Evolutionary conservation across 2,797 vertebrate species (phyloP).

Genomic region (Ammospiza maritima): DNA sequence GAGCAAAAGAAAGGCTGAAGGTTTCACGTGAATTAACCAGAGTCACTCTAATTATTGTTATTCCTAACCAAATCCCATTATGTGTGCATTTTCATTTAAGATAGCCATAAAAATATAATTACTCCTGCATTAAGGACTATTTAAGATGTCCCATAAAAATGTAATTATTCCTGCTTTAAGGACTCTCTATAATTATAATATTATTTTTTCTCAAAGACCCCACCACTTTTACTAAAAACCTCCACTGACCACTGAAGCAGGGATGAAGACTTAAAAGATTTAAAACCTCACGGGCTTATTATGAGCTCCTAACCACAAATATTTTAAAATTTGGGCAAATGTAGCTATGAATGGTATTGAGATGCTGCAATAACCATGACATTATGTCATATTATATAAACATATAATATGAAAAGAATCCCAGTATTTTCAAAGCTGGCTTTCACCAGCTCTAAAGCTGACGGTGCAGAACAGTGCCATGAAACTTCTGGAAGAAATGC

Average conservation of each 20-base stretch:
- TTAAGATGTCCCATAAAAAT: background rate
- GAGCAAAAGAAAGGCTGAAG: background rate
- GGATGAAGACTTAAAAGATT: background rate
- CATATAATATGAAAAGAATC: rapidly evolving
- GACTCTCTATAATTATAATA: too few species aligned
- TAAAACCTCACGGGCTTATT: background rate
- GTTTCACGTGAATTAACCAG: background rate
- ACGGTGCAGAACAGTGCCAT: rapidly evolving
- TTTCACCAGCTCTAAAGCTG: background rate
- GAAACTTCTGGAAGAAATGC: background rate
- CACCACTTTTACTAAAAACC: background rate
- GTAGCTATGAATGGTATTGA: rapidly evolving
- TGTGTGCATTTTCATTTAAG: background rate
- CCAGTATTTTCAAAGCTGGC: background rate
- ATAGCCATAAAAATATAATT: background rate
- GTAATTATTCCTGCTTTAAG: background rate
- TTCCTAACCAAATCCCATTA: background rate
- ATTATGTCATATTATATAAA: background rate
- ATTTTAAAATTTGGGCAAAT: background rate
- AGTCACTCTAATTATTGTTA: background rate
- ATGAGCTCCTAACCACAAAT: background rate
- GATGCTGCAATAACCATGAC: background rate
- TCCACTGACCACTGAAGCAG: background rate
- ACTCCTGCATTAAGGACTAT: background rate
- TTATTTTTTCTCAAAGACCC: background rate